Evolutionary conservation across 2,113 vertebrate genomes (phyloP).

Genomic region (Platysteira castanea): DNA sequence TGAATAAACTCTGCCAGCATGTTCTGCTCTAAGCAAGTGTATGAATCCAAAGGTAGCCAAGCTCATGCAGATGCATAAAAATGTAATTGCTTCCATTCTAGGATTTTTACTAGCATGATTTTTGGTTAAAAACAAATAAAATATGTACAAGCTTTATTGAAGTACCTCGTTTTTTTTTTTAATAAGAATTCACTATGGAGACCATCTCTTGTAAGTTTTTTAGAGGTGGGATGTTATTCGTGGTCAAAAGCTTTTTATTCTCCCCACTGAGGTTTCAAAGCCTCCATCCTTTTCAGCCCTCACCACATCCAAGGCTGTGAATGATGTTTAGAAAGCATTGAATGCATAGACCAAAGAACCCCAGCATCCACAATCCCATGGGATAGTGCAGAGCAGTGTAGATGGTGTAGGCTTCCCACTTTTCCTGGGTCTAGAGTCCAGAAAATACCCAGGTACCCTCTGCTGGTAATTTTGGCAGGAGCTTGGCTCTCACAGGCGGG

Average conservation of each 20-base stretch:
- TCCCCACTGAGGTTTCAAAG: neutral
- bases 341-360: neutral
- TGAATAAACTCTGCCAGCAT: constrained; percentile 17
- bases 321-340: neutral
- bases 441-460: no score
- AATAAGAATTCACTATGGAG: neutral
- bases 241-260: neutral
- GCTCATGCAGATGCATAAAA: neutral
- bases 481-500: neutral
- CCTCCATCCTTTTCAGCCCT: neutral
- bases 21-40: neutral
- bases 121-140: neutral
- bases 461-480: neutral
- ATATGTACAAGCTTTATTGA: neutral
- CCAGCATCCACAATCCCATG: neutral
- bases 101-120: neutral
- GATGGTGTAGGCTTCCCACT: neutral
- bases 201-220: neutral
- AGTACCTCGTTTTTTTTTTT: neutral
- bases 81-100: neutral
- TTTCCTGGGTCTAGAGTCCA: neutral
- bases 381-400: neutral
- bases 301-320: neutral
- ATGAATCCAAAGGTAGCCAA: constrained; percentile 29
- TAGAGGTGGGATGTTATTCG: neutral